These are phyloP conservation scores for Chaetophractus vellerosus DNA, from an alignment of 2,797 vertebrate genomes.

Conservation along the genomic window DNA sequence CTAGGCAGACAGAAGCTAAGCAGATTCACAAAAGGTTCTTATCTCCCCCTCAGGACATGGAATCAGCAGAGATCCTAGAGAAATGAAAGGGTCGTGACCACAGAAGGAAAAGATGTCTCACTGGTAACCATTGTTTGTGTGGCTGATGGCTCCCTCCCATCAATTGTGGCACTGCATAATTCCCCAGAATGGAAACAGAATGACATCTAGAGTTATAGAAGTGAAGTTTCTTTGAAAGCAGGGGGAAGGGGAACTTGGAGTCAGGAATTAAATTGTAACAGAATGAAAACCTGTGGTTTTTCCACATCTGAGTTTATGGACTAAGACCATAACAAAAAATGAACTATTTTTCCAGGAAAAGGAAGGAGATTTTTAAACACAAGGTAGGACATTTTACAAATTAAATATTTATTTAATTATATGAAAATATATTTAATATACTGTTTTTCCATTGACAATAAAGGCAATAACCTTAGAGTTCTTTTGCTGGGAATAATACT, in stretches of 20 bases:
- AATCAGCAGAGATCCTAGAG: neutral
- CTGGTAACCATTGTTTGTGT: neutral
- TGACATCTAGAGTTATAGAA: neutral
- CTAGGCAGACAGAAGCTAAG: neutral
- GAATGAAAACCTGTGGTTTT: neutral
- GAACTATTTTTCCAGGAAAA: neutral
- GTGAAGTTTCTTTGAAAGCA: neutral
- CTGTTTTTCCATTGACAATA: neutral
- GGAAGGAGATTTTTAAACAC: neutral
- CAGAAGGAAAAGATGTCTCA: neutral
- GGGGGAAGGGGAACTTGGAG: neutral
- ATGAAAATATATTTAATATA: neutral
- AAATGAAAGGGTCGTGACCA: neutral
- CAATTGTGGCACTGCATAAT: neutral
- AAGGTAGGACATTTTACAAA: neutral
- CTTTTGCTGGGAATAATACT: neutral
- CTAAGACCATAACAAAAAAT: neutral
- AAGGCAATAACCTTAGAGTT: neutral
- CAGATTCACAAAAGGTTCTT: neutral
- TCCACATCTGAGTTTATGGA: neutral
- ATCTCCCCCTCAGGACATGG: neutral
- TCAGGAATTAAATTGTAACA: slow-evolving; percentile 9
- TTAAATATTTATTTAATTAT: slow-evolving; percentile 21
- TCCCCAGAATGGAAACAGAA: neutral
- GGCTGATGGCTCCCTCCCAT: neutral